These are phyloP conservation scores for Enteromius unitaeniatus DNA, from an alignment of 2,797 vertebrate genomes.

Conservation along the genomic window DNA sequence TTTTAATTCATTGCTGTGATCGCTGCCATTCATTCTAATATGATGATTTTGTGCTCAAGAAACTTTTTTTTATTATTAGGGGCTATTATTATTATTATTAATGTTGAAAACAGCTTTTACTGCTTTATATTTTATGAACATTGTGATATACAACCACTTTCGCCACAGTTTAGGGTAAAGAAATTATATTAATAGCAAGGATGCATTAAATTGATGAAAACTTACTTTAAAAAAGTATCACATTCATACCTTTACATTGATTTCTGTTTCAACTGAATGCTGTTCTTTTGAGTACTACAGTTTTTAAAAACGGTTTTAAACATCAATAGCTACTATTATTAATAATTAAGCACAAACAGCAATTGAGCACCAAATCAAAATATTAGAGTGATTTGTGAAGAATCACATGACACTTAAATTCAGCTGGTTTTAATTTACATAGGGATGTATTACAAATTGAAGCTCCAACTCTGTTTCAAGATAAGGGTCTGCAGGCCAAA, in stretches of 20 bases:
- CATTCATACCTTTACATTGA: neutral
- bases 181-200: neutral
- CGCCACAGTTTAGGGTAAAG: neutral
- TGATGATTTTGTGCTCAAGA: neutral
- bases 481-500: slow-evolving; percentile 35
- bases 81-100: neutral
- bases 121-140: neutral
- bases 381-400: too few relatives aligned
- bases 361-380: too few relatives aligned
- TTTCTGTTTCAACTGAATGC: neutral
- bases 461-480: slow-evolving; percentile 17
- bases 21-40: neutral
- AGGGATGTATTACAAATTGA: slow-evolving; percentile 31
- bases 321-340: too few relatives aligned
- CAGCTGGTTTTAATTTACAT: slow-evolving; percentile 14
- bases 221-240: neutral
- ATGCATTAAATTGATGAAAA: neutral
- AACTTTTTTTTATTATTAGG: too few relatives aligned
- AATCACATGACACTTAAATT: too few relatives aligned
- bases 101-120: neutral
- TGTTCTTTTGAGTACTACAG: neutral
- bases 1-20: neutral
- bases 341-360: too few relatives aligned
- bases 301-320: neutral
- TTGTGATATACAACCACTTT: neutral